Evolutionary conservation across 2,888 invertebrate genomes (phyloP).

Genomic region (Coelopa pilipes): DNA sequence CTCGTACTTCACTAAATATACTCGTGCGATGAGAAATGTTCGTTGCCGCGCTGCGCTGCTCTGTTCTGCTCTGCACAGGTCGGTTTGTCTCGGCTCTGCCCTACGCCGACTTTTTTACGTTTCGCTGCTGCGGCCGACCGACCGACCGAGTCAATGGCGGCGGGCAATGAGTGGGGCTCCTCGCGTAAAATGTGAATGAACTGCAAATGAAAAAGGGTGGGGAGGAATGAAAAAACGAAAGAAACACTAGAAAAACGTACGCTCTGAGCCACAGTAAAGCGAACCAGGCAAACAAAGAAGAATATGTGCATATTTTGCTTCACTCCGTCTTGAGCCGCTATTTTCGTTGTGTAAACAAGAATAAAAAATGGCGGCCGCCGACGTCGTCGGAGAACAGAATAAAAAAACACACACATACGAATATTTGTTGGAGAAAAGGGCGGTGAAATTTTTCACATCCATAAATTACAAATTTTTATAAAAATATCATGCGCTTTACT

Average conservation of each 20-base stretch:
- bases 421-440: slow-evolving; percentile 41
- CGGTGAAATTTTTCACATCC: slow-evolving; percentile 41
- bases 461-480: slow-evolving; percentile 14
- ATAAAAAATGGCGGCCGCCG: slow-evolving; percentile 40
- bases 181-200: slow-evolving; percentile 48
- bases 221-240: slow-evolving; percentile 23
- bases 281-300: slow-evolving; percentile 38
- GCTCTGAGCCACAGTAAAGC: slow-evolving; percentile 28
- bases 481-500: slow-evolving; percentile 31
- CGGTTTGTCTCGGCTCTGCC: slow-evolving; percentile 35
- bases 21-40: not conserved
- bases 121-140: not conserved
- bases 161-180: slow-evolving; percentile 22
- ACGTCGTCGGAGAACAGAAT: slow-evolving; percentile 26
- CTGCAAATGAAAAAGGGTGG: slow-evolving; percentile 43
- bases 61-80: too few species aligned
- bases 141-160: slow-evolving; percentile 33
- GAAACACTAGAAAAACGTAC: slow-evolving; percentile 25
- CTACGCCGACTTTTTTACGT: slow-evolving; percentile 40
- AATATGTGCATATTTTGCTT: slow-evolving; percentile 24
- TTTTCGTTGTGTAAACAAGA: slow-evolving; percentile 43
- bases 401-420: slow-evolving; percentile 28
- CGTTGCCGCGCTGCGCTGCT: too few species aligned
- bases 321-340: slow-evolving; percentile 6
- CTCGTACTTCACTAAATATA: not conserved